Percentiles rank a stretch among this genome's conserved stretches.
phyloP scores from a whole-genome alignment of 2,797 vertebrate genomes.

The Vireo griseus region DNA sequence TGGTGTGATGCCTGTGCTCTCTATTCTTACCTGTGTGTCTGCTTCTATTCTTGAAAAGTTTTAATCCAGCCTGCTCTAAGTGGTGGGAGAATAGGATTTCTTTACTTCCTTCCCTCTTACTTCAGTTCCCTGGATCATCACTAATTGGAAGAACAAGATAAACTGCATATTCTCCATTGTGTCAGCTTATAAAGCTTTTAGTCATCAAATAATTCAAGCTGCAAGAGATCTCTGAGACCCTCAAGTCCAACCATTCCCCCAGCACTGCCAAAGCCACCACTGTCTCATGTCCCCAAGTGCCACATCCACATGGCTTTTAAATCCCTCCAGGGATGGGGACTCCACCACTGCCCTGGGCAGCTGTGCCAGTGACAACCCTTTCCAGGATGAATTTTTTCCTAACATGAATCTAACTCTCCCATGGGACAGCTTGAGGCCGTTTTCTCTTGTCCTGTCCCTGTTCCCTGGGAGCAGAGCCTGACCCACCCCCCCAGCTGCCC shows the following conservation, averaged over 20 bases:
- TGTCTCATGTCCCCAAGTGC: accelerated
- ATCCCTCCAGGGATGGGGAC: neutral
- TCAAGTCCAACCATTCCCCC: neutral
- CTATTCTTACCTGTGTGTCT: neutral
- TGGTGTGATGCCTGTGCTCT: neutral
- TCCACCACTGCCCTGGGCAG: neutral
- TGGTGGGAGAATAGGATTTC: neutral
- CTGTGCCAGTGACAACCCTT: neutral
- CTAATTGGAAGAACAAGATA: neutral
- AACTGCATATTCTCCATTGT: neutral
- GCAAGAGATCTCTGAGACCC: neutral
- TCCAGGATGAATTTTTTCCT: neutral
- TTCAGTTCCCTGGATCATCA: neutral
- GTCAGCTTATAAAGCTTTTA: neutral
- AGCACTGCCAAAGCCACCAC: neutral
- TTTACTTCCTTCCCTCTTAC: neutral
- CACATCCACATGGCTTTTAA: neutral
- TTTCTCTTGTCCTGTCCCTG: neutral
- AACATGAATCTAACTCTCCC: neutral
- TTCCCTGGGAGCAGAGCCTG: neutral
- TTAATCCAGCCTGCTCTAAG: neutral
- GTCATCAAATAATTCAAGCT: neutral
- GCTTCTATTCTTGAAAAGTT: neutral
- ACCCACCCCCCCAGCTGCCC: accelerated
- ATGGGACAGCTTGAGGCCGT: accelerated